These are phyloP conservation scores for Argya squamiceps DNA, from an alignment of 2,797 vertebrate genomes.

Conservation along the genomic window DNA sequence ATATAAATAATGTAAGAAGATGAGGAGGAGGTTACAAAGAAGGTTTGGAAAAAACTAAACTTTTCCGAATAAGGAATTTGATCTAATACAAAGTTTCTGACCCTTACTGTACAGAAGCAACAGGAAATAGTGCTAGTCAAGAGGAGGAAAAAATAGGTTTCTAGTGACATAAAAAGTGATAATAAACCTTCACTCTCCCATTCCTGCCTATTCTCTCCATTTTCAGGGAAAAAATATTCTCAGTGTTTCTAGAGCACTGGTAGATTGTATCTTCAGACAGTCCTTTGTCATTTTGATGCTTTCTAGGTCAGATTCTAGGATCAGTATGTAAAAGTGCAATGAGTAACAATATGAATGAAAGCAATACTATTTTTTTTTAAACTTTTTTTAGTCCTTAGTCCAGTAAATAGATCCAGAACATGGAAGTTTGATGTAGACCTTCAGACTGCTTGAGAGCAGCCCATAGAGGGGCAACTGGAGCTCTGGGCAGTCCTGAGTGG, in stretches of 20 bases:
- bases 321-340: not conserved
- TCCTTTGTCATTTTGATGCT: not conserved
- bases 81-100: not conserved
- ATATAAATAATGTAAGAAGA: not conserved
- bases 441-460: not conserved
- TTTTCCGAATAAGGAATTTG: not conserved
- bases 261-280: not conserved
- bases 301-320: not conserved
- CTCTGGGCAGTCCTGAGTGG: not conserved
- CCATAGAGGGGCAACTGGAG: fast-evolving
- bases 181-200: not conserved
- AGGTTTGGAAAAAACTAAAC: not conserved
- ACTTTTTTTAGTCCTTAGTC: fast-evolving
- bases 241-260: not conserved
- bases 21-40: not conserved
- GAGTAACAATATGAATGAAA: not conserved
- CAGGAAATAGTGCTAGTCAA: not conserved
- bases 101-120: not conserved
- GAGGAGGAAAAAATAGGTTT: not conserved
- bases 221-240: not conserved
- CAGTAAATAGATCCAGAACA: not conserved
- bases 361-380: not conserved
- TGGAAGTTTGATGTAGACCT: not conserved
- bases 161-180: not conserved
- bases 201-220: not conserved